Percentiles rank a stretch among this genome's conserved stretches.
Conservation (phyloP, 2,113 vertebrate species). For the Heptranchias perlo region DNA sequence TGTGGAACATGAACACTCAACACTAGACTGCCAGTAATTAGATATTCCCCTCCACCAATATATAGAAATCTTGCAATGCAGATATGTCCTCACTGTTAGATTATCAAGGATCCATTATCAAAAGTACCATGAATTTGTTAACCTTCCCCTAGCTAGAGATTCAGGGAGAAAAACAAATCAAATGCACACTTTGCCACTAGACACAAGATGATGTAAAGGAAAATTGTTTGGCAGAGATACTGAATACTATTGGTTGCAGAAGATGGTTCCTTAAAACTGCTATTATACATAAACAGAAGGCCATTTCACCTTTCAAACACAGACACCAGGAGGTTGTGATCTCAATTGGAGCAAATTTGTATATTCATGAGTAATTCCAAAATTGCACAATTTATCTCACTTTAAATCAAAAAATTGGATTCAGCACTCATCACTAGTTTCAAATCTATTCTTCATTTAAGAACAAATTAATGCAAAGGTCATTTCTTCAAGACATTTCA, state of each 20-base stretch:
- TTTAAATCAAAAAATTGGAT: neutral
- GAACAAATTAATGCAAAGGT: neutral
- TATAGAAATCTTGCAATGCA: neutral
- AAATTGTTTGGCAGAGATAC: neutral
- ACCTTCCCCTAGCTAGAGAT: neutral
- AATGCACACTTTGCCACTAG: neutral
- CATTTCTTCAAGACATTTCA: neutral
- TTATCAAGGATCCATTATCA: neutral
- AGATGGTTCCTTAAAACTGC: neutral
- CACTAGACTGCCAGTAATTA: neutral
- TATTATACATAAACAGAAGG: neutral
- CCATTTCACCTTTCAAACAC: neutral
- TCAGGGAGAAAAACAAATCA: neutral
- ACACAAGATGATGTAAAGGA: neutral
- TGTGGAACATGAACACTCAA: neutral
- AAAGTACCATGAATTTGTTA: neutral
- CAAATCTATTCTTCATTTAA: neutral
- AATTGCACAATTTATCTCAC: neutral
- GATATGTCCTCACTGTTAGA: neutral
- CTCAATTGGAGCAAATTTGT: neutral
- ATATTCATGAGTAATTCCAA: neutral
- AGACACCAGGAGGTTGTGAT: neutral
- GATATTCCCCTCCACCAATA: neutral
- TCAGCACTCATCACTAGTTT: neutral
- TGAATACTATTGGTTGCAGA: neutral